Evolutionary conservation across 2,797 vertebrate species (phyloP).

Genomic region (Xenops minutus): DNA sequence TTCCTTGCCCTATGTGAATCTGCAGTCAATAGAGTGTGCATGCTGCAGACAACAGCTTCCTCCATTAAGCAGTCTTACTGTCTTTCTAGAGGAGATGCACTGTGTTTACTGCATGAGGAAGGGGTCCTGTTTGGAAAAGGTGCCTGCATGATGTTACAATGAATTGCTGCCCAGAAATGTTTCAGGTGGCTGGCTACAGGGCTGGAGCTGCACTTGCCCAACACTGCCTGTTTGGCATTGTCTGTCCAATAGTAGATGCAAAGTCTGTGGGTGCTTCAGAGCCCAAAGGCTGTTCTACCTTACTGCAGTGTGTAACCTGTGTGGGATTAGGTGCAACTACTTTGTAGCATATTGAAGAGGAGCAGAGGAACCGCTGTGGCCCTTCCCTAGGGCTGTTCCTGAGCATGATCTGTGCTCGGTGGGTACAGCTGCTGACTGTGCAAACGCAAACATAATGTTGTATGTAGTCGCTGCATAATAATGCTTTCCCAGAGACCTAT

Average conservation of each 20-base stretch:
- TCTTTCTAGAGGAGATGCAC: not conserved
- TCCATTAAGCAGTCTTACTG: not conserved
- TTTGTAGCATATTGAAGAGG: not conserved
- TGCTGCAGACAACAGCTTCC: not conserved
- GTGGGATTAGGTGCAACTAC: not conserved
- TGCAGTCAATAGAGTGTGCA: not conserved
- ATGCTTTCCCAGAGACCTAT: not conserved
- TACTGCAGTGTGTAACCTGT: accelerated
- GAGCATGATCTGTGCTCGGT: not conserved
- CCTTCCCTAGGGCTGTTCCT: not conserved
- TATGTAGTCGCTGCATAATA: not conserved
- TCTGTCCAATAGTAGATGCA: not conserved
- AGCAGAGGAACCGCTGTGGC: not conserved
- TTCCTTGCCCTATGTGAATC: not conserved
- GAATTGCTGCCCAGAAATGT: not conserved
- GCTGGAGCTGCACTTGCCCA: not conserved
- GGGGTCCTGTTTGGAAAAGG: not conserved
- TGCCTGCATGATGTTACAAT: not conserved
- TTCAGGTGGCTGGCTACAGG: not conserved
- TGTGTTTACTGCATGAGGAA: not conserved
- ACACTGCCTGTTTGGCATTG: not conserved
- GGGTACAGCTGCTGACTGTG: not conserved
- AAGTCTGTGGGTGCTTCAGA: not conserved
- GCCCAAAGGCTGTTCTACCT: not conserved
- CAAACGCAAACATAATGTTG: not conserved